phyloP scores from a whole-genome alignment of 2,888 invertebrate genomes.

The Melangyna quadrimaculata region DNA sequence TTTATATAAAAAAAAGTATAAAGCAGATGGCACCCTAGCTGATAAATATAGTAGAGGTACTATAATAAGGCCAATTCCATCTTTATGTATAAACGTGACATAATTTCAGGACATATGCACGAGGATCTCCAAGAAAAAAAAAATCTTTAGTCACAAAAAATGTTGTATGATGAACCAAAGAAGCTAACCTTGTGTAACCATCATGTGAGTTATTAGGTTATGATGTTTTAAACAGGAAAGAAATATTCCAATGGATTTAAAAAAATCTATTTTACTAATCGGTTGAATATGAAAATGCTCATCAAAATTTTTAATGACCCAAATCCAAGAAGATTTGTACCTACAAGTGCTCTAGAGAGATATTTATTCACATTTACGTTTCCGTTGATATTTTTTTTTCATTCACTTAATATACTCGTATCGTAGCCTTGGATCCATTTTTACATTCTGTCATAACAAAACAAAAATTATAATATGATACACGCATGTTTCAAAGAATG shows the following conservation, averaged over 20 bases:
- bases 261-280: background rate
- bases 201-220: background rate
- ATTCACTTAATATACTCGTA: no score
- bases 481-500: background rate
- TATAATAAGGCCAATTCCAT: background rate
- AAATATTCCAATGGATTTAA: background rate
- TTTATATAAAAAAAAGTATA: no score
- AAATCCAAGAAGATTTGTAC: background rate
- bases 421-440: no score
- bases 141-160: background rate
- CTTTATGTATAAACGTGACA: background rate
- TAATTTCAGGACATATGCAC: constrained; percentile 15
- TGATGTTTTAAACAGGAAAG: background rate
- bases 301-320: constrained; percentile 12
- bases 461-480: background rate
- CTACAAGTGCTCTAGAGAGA: background rate
- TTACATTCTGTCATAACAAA: background rate
- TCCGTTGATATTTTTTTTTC: background rate
- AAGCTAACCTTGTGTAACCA: background rate
- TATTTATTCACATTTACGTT: background rate
- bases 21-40: background rate
- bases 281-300: background rate
- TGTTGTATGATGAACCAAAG: constrained; percentile 10
- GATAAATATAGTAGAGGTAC: background rate
- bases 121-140: background rate